Evolutionary conservation across 2,797 vertebrate species (phyloP), one percentile per base, ranked within the genome.

Genomic region (Oreochromis mossambicus): DNA sequence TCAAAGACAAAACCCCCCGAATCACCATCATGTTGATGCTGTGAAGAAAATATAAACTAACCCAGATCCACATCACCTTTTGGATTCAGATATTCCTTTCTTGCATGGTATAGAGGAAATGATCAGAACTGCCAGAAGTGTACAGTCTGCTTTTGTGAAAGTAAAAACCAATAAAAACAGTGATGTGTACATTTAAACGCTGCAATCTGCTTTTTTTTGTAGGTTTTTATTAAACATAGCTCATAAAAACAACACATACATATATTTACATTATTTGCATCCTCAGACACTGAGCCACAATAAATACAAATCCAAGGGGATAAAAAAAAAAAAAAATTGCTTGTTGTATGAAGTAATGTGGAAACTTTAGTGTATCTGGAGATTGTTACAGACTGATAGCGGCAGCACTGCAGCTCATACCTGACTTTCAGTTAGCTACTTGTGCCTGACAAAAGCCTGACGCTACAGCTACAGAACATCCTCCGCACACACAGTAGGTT

Each of bases 111-210:
- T 26, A 26, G 6, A 46, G 1, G 15, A 48, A 73, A 73, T 5
- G 6, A 19, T 73, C 15, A 29, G 56, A 10, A 61, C 8, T 34
- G 29, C 15, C 56, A 61, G 41, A 73, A 11, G 43, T 0, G 26
- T 7, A 26, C 68, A 70, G 21, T 3, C 66, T 26, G 21, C 21
- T 70, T 46, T 26, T 46, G 21, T 26, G 24, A 26, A 26, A 26
- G 38, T 46, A 14, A 43, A 43, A 70, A 24, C 8, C 1, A 1
- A 0, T 12, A n/a, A 36, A 43, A 43, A 48, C 15, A 48, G 1
- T 5, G 41, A 48, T 12, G 9, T 1, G 29, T 29, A 29, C 24
- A 29, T 11, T 0, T 73, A 73, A 11, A 48, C 1, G 19, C 21
- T 7, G 78, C 54, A 78, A 8, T 38, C 54, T 7, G 5, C 8